phyloP scores from a whole-genome alignment of 2,797 vertebrate species.

The Betta splendens region DNA sequence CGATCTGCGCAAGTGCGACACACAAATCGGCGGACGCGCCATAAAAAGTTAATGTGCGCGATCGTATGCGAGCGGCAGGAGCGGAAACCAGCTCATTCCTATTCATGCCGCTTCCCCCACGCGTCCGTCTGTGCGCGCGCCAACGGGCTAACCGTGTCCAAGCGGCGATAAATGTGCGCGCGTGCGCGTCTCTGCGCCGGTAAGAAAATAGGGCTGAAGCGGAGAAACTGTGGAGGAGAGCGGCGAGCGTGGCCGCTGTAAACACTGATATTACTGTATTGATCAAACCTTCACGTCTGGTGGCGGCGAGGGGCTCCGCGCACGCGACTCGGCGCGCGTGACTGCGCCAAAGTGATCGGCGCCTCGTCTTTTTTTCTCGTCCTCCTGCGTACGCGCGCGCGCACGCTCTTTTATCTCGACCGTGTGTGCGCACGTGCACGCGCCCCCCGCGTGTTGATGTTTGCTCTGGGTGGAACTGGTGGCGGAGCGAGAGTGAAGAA shows the following conservation, averaged over 20 bases:
- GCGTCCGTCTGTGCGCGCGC: constrained; percentile 23
- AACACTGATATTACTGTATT: constrained; percentile 73
- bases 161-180: constrained; percentile 35
- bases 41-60: constrained; percentile 39
- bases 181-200: not conserved
- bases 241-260: constrained; percentile 31
- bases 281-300: constrained; percentile 68
- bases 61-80: constrained; percentile 41
- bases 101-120: constrained; percentile 35
- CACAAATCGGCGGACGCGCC: constrained; percentile 30
- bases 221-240: constrained; percentile 28
- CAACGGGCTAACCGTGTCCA: constrained; percentile 15
- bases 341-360: constrained; percentile 50
- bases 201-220: constrained; percentile 35
- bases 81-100: constrained; percentile 42
- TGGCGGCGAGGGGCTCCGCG: constrained; percentile 57
- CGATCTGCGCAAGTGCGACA: constrained; percentile 34
- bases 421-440: constrained; percentile 17
- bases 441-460: constrained; percentile 43
- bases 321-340: constrained; percentile 39
- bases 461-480: constrained; percentile 55
- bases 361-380: constrained; percentile 40
- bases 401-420: constrained; percentile 31
- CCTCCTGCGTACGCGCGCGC: constrained; percentile 15
- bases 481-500: constrained; percentile 53